Percentiles rank a stretch among this genome's conserved stretches.
These are phyloP conservation scores for Periophthalmus modestus DNA, from an alignment of 2,113 vertebrate species.

Conservation along the genomic window DNA sequence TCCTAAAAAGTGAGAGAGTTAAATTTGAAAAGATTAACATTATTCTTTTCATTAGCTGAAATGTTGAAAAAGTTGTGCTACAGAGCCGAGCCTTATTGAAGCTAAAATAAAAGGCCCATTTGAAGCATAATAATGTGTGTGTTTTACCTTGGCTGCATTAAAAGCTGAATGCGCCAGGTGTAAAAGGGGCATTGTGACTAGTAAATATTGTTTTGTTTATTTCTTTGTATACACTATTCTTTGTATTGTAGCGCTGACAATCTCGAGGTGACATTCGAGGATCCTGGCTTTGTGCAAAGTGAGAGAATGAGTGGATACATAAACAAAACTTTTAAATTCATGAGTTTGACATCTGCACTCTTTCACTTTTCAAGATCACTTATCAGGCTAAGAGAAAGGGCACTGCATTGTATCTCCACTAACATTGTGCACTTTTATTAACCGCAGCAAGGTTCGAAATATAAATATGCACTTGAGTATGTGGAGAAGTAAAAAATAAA, in stretches of 20 bases:
- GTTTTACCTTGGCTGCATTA: slow-evolving; percentile 40
- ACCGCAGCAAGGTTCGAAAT: slow-evolving; percentile 8
- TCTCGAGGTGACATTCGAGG: background rate
- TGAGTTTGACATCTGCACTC: background rate
- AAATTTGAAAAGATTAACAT: background rate
- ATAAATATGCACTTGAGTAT: slow-evolving; percentile 36
- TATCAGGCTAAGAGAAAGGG: background rate
- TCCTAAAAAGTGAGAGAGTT: background rate
- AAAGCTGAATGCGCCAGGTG: background rate
- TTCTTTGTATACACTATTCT: slow-evolving; percentile 12
- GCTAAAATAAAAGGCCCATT: slow-evolving; percentile 25
- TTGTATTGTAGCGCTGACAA: background rate
- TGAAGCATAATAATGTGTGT: slow-evolving; percentile 22
- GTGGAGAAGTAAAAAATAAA: slow-evolving; percentile 13
- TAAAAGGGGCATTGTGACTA: slow-evolving; percentile 27
- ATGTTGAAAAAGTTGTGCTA: background rate
- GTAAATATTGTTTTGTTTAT: slow-evolving; percentile 22
- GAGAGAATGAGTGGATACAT: slow-evolving; percentile 21
- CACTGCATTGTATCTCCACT: background rate
- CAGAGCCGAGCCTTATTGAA: slow-evolving; percentile 16
- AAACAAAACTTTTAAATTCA: slow-evolving; percentile 10
- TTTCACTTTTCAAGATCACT: slow-evolving; percentile 15
- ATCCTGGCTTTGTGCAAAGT: slow-evolving; percentile 3
- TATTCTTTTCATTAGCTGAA: background rate
- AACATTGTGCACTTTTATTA: background rate